These are phyloP conservation scores for Tetragnatha versicolor DNA, from an alignment of 1,140 invertebrate genomes.

Conservation along the genomic window DNA sequence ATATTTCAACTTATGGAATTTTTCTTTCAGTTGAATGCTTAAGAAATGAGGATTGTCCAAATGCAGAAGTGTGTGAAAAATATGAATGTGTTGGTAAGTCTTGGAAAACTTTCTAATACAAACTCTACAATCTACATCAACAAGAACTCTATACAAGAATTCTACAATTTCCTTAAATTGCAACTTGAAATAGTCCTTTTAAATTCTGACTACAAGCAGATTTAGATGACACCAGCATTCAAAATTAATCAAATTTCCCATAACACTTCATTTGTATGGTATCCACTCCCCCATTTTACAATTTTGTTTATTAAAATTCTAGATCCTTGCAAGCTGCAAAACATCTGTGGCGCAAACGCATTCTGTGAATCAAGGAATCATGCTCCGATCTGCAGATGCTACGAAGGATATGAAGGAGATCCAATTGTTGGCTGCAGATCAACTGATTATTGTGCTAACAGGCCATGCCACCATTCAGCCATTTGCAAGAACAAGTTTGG, in stretches of 20 bases:
- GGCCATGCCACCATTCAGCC: conserved; percentile 81
- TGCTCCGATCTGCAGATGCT: conserved; percentile 76
- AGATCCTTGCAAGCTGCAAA: conserved; percentile 57
- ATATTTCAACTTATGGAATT: neutral
- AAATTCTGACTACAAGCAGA: neutral
- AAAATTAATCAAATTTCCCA: neutral
- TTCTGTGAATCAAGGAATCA: conserved; percentile 52
- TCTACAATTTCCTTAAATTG: neutral
- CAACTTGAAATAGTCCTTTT: neutral
- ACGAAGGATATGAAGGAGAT: conserved; percentile 84
- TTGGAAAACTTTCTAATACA: too few relatives aligned
- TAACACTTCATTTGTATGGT: neutral
- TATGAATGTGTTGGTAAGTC: conserved; percentile 58
- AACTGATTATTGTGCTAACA: conserved; percentile 79
- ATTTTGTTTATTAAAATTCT: neutral
- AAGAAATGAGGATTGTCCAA: conserved; percentile 56
- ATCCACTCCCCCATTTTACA: neutral
- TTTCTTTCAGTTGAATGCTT: conserved; percentile 57
- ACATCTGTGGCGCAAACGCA: conserved; percentile 51
- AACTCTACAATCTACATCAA: too few relatives aligned
- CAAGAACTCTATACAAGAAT: too few relatives aligned
- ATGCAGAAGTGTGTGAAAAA: conserved; percentile 58
- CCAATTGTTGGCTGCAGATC: conserved; percentile 73
- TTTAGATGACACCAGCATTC: too few relatives aligned
- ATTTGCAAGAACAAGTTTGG: conserved; percentile 83